Evolutionary conservation across 2,797 vertebrate genomes (phyloP), one percentile per base, ranked within the genome.

Genomic region (Poecilia wingei): DNA sequence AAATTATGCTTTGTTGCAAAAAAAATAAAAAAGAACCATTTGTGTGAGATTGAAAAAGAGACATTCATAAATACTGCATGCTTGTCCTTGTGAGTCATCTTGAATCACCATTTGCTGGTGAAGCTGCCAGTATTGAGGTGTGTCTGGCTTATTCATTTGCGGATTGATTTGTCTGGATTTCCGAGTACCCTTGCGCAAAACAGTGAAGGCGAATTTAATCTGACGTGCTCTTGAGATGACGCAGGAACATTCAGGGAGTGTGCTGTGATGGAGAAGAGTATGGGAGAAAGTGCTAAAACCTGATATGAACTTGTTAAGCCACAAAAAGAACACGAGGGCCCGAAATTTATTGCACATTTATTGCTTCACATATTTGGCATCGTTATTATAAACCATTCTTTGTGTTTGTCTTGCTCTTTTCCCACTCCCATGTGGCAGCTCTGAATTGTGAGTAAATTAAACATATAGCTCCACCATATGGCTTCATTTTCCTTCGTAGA

Each of bases 111-210:
- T 57, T 55, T 55, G 70, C 46, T 31, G 55, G 55, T 46, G 69
- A 84, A 77, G 84, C 79, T 71, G 64, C 39, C 25, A 78, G 72
- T 72, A 59, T 76, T 70, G 78, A 81, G 83, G 84, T 70, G 83
- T 83, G 86, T 75, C 83, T 80, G 13, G 0, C 75, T 77, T 78
- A 74, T 59, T 84, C 66, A 82, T 79, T n/a, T 41, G 7, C 53
- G 59, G 59, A 72, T 16, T 75, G 59, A 76, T 82, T 51, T 7
- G 33, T 49, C 28, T 79, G 12, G 31, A 70, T 61, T 51, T 76
- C 33, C 7, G 31, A 71, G 28, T 59, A 51, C 10, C 69, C 80
- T 76, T 72, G 28, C 33, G 9, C 3, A 25, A 39, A 12, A 69
- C 78, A 73, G 73, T 25, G 28, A 73, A 76, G 53, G 47, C 41